These are phyloP conservation scores for Melanchra persicariae DNA, from an alignment of 2,888 invertebrate species.

Conservation along the genomic window DNA sequence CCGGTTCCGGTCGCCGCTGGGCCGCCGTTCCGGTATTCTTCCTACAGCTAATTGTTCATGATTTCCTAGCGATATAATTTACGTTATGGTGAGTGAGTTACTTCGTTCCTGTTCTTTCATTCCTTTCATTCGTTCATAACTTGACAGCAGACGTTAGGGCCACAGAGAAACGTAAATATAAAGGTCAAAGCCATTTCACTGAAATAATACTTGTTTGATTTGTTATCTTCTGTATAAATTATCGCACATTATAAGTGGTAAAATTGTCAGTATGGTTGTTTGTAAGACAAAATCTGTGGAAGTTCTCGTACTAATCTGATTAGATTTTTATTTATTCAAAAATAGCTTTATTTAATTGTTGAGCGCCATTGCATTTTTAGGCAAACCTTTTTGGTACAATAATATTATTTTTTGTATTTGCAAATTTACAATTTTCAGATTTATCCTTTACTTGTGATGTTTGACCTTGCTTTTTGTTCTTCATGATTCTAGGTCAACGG, in stretches of 20 bases:
- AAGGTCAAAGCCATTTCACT: not conserved
- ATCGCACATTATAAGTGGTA: not conserved
- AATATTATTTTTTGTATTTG: too few species aligned
- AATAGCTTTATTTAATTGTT: too few species aligned
- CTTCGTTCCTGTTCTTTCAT: constrained; percentile 45
- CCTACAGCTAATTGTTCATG: constrained; percentile 67
- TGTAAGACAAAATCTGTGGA: too few species aligned
- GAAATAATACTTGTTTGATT: not conserved
- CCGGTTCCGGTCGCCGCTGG: constrained; percentile 69
- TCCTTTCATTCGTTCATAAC: constrained; percentile 33
- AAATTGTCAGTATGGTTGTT: too few species aligned
- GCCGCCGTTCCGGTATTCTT: constrained; percentile 70
- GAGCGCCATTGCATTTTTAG: too few species aligned
- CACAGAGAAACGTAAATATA: not conserved
- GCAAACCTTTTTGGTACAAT: too few species aligned
- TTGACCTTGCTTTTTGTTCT: too few species aligned
- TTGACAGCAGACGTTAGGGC: constrained; percentile 2
- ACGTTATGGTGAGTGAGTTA: constrained; percentile 46
- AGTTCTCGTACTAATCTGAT: too few species aligned
- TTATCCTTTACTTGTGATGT: too few species aligned
- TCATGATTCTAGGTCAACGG: too few species aligned
- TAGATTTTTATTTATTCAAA: too few species aligned
- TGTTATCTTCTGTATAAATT: not conserved
- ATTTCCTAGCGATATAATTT: constrained; percentile 59
- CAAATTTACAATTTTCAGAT: too few species aligned